These are phyloP conservation scores for Bugulina stolonifera DNA, from an alignment of 2,888 invertebrate species.

Conservation along the genomic window DNA sequence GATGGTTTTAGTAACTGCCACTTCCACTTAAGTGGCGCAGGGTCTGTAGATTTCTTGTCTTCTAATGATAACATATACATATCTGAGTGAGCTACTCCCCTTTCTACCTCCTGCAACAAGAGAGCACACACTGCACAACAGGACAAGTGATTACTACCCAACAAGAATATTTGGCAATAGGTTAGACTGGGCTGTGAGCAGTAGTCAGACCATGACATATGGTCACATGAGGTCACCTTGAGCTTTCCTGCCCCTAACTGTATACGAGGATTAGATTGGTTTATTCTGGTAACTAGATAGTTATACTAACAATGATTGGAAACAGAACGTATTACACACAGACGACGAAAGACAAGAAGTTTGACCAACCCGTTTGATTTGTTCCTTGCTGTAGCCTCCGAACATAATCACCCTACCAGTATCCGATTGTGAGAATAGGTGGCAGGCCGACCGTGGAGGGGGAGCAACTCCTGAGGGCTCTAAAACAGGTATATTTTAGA, in stretches of 20 bases:
- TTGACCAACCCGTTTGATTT: slow-evolving; percentile 59
- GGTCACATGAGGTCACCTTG: no score
- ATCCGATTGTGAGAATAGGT: slow-evolving; percentile 32
- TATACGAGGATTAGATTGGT: no score
- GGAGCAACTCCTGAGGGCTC: slow-evolving; percentile 35
- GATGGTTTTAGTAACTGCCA: slow-evolving; percentile 65
- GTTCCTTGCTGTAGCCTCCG: slow-evolving; percentile 73
- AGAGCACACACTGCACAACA: not conserved
- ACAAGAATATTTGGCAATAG: no score
- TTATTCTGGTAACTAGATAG: no score
- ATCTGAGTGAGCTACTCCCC: slow-evolving; percentile 66
- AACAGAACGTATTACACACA: no score
- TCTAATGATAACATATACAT: slow-evolving; percentile 57
- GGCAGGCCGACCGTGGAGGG: slow-evolving; percentile 31
- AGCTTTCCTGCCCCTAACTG: no score
- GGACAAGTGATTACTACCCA: no score
- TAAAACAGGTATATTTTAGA: not conserved
- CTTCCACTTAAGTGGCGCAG: slow-evolving; percentile 61
- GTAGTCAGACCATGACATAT: no score
- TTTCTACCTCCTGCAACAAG: slow-evolving; percentile 60
- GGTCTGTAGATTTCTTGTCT: slow-evolving; percentile 34
- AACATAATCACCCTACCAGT: slow-evolving; percentile 63
- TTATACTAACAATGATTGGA: no score
- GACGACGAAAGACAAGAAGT: no score
- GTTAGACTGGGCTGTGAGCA: no score